Base-by-base conservation (phyloP, 2,797 vertebrate genomes). In the Peromyscus attwateri region DNA sequence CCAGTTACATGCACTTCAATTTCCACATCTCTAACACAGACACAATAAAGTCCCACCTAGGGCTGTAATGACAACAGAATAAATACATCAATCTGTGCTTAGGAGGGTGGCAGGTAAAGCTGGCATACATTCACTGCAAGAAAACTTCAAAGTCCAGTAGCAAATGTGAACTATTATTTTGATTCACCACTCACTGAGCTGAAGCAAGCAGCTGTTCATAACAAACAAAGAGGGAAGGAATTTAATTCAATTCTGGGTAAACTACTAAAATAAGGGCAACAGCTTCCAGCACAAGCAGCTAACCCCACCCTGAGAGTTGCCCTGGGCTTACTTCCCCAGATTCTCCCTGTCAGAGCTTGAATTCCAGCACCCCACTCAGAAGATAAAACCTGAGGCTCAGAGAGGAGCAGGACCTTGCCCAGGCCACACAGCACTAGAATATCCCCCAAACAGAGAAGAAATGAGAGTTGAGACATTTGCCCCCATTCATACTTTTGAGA, bases 181-280 rank as follows among this genome's bases (percentile, higher is more conserved):
- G 57, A 75, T 73, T 52, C 83, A 52, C 76, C 40, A 9, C 40
- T 77, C 89, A n/a, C 80, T 82, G 85, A 81, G 25, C 57, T 73
- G 4, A 82, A 49, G 55, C 57, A 71, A 79, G 34, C 71, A 40
- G n/a, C 84, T 62, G 29, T 43, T 79, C 62, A 37, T 43, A 79
- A 89, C 34, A 37, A 49, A 87, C 73, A 80, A 73, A 89, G 23
- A 14, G 46, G 73, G 83, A 40, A 68, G 40, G 23, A 29, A 79
- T 89, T 66, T 76, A 85, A 80, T 88, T 89, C 66, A 79, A 49
- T 83, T 84, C n/a, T 77, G 46, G 46, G 43, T 49, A 55, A 55
- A 55, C 52, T 55, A 14, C 52, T 77, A 94, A 71, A 62, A 84
- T 85, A 46, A 95, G 40, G 57, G 95, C 95, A 80, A 64, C 29